A percentile compares a stretch with the other conserved stretches of the same genome.
Conservation (phyloP, 1,140 invertebrate species). For the Magallana gigas region DNA sequence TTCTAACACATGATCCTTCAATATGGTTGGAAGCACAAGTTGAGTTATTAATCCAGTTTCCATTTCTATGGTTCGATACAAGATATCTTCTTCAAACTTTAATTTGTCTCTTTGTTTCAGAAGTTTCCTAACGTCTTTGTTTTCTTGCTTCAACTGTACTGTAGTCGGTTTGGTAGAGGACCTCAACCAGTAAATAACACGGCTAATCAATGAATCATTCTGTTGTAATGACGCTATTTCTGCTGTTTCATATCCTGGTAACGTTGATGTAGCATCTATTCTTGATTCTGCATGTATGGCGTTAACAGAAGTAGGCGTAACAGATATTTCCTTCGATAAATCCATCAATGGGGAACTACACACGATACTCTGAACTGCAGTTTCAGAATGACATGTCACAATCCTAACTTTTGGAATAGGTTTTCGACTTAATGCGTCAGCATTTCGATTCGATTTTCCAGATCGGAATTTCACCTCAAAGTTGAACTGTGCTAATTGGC, state of each 20-base stretch:
- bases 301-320: background rate
- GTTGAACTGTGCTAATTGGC: slow-evolving; percentile 57
- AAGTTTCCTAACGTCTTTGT: slow-evolving; percentile 36
- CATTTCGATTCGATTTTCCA: slow-evolving; percentile 39
- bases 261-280: background rate
- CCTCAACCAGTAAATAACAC: slow-evolving; percentile 27
- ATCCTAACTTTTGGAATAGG: slow-evolving; percentile 9
- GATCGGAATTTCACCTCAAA: slow-evolving; percentile 58
- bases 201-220: background rate
- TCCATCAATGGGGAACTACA: slow-evolving; percentile 9
- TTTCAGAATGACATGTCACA: slow-evolving; percentile 19
- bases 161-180: background rate
- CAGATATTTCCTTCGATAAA: background rate
- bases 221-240: slow-evolving; percentile 17
- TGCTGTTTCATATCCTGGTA: background rate
- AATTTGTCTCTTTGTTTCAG: slow-evolving; percentile 12
- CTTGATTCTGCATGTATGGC: background rate
- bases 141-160: background rate
- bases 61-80: slow-evolving; percentile 8
- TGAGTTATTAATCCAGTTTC: background rate
- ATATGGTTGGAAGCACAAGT: background rate
- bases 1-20: slow-evolving; percentile 20
- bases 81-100: slow-evolving; percentile 17
- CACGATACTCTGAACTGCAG: slow-evolving; percentile 14
- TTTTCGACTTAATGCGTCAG: slow-evolving; percentile 55